phyloP scores from a whole-genome alignment of 2,888 invertebrate species.

The Bellardia pandia region DNA sequence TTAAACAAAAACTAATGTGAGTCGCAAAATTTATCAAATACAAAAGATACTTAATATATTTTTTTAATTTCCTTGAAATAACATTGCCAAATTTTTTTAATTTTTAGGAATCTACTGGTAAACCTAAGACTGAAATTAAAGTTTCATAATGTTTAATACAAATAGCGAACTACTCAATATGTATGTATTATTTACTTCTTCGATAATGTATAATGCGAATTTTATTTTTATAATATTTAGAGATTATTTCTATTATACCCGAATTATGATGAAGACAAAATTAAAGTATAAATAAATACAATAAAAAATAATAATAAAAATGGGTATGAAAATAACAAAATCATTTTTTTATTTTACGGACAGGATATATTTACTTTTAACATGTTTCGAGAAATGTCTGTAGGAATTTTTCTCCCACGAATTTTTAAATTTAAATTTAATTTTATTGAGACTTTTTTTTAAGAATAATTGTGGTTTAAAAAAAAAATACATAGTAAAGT shows the following conservation, averaged over 20 bases:
- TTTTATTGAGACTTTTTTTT: too few relatives aligned
- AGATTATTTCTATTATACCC: not conserved
- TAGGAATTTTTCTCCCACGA: too few relatives aligned
- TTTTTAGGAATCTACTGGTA: conserved; percentile 68
- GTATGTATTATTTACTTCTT: conserved; percentile 49
- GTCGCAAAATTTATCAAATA: conserved; percentile 31
- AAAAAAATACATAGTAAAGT: too few relatives aligned
- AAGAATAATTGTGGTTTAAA: too few relatives aligned
- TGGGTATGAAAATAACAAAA: not conserved
- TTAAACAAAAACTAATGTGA: conserved; percentile 58
- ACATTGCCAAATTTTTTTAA: not conserved
- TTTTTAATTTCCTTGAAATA: not conserved
- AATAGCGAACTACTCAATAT: conserved; percentile 16
- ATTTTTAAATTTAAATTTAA: too few relatives aligned
- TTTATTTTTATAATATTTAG: conserved; percentile 49
- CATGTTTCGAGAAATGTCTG: too few relatives aligned
- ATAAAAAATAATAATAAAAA: not conserved
- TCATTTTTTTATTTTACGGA: too few relatives aligned
- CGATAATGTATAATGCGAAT: conserved; percentile 47
- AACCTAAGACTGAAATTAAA: conserved; percentile 70
- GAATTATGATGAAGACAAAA: not conserved
- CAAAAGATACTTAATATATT: not conserved
- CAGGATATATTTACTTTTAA: too few relatives aligned
- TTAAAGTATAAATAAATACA: not conserved
- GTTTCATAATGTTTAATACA: conserved; percentile 64